These are phyloP conservation scores for Nicator chloris DNA, from an alignment of 2,113 vertebrate genomes.

Conservation along the genomic window DNA sequence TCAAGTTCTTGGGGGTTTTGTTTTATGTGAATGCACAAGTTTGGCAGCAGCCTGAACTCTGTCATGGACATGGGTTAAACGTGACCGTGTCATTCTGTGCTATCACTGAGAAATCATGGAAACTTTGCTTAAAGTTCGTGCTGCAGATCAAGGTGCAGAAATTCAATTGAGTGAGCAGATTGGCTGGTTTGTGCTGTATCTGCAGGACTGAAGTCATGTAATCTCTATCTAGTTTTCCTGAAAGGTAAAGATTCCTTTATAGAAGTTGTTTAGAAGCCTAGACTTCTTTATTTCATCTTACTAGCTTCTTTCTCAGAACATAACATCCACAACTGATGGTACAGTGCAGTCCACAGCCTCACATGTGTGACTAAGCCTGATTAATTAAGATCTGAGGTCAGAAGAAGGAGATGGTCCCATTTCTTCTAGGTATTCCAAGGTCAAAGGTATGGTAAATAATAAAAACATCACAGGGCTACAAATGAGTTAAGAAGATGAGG, in stretches of 20 bases:
- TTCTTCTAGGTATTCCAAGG: background rate
- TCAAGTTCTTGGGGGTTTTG: background rate
- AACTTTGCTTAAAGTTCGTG: background rate
- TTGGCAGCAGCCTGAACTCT: background rate
- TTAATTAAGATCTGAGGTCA: background rate
- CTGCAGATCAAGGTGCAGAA: background rate
- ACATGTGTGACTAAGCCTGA: background rate
- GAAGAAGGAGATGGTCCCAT: background rate
- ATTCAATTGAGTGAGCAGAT: background rate
- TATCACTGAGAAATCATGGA: background rate
- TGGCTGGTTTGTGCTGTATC: background rate
- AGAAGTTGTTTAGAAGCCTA: background rate
- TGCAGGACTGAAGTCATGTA: background rate
- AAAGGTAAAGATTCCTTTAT: background rate
- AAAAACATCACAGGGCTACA: background rate
- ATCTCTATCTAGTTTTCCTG: background rate
- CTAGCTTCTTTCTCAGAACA: background rate
- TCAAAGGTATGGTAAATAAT: background rate
- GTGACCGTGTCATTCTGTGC: fast-evolving
- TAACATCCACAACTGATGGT: background rate
- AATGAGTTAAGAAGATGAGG: background rate
- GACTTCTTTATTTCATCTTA: background rate
- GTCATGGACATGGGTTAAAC: background rate
- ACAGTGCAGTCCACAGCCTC: background rate
- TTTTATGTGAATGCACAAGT: background rate